phyloP scores from a whole-genome alignment of 2,888 invertebrate species.

The Buathra laborator region DNA sequence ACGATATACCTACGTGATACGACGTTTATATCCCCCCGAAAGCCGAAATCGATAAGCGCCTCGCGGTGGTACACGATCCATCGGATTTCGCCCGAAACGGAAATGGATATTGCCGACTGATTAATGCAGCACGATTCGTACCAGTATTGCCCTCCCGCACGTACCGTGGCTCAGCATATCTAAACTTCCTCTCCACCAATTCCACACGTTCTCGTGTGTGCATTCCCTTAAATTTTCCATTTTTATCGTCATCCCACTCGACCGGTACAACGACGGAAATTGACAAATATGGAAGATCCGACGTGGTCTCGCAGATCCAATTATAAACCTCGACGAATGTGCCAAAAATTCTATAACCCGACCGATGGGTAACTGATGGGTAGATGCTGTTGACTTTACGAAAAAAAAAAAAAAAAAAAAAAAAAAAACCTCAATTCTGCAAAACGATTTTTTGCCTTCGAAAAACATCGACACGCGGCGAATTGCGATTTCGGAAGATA shows the following conservation, averaged over 20 bases:
- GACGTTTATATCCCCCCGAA: conserved; percentile 38
- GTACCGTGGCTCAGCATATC: conserved; percentile 21
- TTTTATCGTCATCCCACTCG: conserved; percentile 31
- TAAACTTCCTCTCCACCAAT: background rate
- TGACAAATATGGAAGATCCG: conserved; percentile 40
- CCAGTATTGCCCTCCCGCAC: conserved; percentile 27
- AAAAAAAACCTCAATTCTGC: background rate
- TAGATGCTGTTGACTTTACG: background rate
- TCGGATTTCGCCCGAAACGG: conserved; percentile 54
- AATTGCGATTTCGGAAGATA: no score
- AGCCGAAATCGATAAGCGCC: conserved; percentile 65
- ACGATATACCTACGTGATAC: conserved; percentile 41
- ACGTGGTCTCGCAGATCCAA: conserved; percentile 35
- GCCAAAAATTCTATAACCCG: conserved; percentile 11
- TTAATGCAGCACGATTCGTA: conserved; percentile 66
- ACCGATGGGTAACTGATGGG: background rate
- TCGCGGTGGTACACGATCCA: conserved; percentile 56
- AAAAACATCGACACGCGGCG: background rate
- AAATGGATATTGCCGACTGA: conserved; percentile 70
- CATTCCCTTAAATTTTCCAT: conserved; percentile 45
- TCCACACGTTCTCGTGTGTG: background rate
- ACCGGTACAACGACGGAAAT: conserved; percentile 29
- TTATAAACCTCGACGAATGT: background rate
- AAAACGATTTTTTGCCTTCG: background rate
- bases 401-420: background rate